Conservation (phyloP, 35 echinoderm and acorn worm genomes). For the Lytechinus pictus region DNA sequence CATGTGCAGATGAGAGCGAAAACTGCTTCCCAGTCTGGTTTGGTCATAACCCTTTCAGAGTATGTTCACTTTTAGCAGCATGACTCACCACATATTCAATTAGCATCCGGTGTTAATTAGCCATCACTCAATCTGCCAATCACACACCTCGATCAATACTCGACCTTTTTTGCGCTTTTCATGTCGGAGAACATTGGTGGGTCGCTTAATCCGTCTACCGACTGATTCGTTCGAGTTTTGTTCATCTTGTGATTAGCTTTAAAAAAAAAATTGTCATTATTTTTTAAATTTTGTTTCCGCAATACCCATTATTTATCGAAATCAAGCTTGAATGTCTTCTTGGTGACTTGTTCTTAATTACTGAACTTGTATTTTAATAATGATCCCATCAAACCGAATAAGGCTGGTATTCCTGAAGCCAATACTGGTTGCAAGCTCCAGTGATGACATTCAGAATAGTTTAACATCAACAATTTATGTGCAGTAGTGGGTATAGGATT, state of each 20-base stretch:
- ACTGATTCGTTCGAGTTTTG: not conserved
- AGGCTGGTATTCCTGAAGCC: not conserved
- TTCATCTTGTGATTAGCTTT: not conserved
- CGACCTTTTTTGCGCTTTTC: not conserved
- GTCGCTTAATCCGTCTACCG: not conserved
- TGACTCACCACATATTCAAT: not conserved
- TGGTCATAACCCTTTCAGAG: not conserved
- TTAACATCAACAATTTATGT: not conserved
- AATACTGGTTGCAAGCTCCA: not conserved
- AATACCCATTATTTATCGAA: not conserved
- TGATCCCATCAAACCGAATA: not conserved
- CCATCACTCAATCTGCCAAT: not conserved
- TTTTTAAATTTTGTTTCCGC: not conserved
- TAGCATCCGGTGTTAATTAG: not conserved
- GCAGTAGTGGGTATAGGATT: not conserved
- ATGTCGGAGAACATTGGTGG: not conserved
- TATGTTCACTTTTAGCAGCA: not conserved
- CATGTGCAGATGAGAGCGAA: not conserved
- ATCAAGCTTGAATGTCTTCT: not conserved
- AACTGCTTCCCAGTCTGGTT: not conserved
- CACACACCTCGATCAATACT: not conserved
- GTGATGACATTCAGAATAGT: not conserved
- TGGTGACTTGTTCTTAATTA: not conserved
- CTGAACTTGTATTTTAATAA: not conserved
- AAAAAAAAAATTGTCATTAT: not conserved